phyloP scores from a whole-genome alignment of 2,888 invertebrate species.

The Pyrrhosoma nymphula region DNA sequence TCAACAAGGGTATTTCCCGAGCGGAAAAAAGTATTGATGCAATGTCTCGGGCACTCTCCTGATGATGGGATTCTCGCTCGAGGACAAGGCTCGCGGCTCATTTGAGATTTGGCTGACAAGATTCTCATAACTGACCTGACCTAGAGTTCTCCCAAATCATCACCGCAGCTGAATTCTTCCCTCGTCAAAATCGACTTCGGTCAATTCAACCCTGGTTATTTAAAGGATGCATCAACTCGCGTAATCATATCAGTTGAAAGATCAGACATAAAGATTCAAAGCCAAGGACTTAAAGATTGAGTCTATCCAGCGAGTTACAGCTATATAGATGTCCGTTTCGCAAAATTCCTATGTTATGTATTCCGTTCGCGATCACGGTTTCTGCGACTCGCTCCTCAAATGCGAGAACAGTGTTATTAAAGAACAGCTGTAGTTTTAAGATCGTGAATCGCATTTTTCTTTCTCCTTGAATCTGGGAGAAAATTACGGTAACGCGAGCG shows the following conservation, averaged over 20 bases:
- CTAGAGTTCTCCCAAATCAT: background rate
- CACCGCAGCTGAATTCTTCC: background rate
- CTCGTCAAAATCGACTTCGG: no score
- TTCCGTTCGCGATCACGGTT: no score
- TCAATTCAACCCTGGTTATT: background rate
- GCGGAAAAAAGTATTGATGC: background rate
- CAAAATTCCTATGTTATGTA: no score
- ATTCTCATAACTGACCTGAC: background rate
- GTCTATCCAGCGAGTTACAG: no score
- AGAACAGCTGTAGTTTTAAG: no score
- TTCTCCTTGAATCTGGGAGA: no score
- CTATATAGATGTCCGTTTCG: no score
- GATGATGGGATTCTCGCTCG: background rate
- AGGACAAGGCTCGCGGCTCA: background rate
- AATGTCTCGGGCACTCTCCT: background rate
- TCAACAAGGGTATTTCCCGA: constrained; percentile 21
- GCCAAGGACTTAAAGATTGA: background rate
- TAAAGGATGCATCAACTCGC: background rate
- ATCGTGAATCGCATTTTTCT: no score
- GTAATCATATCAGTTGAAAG: background rate
- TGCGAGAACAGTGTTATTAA: no score
- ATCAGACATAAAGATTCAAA: background rate
- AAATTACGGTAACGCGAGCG: no score
- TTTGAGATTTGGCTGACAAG: background rate
- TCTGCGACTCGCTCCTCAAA: no score